phyloP scores from a whole-genome alignment of 1,140 invertebrate genomes.

The Pachyrhynchus sulphureomaculatus region DNA sequence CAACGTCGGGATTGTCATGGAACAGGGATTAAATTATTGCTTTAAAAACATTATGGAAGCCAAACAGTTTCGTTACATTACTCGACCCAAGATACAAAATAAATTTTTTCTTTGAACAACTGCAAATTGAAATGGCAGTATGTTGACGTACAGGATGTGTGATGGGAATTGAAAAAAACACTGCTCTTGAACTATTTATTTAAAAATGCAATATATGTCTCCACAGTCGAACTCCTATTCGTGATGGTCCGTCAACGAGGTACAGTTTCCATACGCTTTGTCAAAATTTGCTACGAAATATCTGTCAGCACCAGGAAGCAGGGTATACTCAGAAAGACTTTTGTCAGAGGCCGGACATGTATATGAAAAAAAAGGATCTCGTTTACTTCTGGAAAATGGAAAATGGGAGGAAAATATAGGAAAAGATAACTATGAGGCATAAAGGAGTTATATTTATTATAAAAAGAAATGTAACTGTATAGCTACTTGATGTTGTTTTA shows the following conservation, averaged over 20 bases:
- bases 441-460: no score
- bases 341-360: neutral
- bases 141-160: neutral
- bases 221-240: neutral
- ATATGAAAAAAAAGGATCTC: neutral
- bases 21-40: conserved; percentile 11
- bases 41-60: conserved; percentile 1
- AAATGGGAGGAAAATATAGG: no score
- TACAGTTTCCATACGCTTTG: neutral
- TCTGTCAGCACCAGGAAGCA: neutral
- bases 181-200: neutral
- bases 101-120: conserved; percentile 11
- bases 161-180: no score
- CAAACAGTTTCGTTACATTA: conserved; percentile 14
- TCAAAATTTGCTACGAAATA: neutral
- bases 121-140: neutral
- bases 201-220: neutral
- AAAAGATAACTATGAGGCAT: no score
- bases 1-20: neutral
- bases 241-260: neutral
- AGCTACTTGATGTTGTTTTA: no score
- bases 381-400: neutral
- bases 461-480: no score
- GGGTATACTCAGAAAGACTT: neutral
- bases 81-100: conserved; percentile 15